Conservation (phyloP, 2,113 vertebrate genomes). For the Scomber scombrus region DNA sequence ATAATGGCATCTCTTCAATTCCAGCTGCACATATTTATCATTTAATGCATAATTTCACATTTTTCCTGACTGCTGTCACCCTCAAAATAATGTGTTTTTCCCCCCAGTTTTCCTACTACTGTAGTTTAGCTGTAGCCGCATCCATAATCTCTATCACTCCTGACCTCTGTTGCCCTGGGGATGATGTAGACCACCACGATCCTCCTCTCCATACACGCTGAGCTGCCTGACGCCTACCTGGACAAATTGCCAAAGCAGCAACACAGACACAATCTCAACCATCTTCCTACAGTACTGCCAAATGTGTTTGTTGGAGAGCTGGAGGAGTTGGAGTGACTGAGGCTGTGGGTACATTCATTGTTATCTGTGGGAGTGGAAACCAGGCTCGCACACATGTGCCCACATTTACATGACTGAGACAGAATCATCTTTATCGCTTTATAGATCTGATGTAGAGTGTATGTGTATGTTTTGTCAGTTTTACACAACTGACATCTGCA, state of each 20-base stretch:
- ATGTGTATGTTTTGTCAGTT: not conserved
- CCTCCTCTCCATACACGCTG: not conserved
- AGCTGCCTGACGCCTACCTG: conserved; percentile 33
- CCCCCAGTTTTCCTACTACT: not conserved
- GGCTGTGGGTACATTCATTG: conserved; percentile 4
- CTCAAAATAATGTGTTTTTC: not conserved
- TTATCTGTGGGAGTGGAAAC: conserved; percentile 10
- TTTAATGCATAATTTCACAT: not conserved
- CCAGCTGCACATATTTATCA: not conserved
- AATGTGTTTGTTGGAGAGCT: conserved; percentile 22
- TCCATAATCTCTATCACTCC: not conserved
- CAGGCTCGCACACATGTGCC: not conserved
- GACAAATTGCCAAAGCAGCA: conserved; percentile 25
- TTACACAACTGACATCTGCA: not conserved
- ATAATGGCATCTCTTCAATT: not conserved
- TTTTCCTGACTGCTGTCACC: not conserved
- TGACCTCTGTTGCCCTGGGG: conserved; percentile 8
- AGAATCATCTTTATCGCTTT: not conserved
- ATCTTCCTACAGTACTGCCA: conserved; percentile 28
- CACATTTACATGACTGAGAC: not conserved
- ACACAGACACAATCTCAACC: conserved; percentile 25
- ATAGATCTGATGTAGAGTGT: not conserved
- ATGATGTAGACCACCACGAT: conserved; percentile 18
- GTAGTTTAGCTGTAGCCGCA: no score
- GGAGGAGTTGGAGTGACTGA: conserved; percentile 10